Evolutionary conservation across 2,797 vertebrate genomes (phyloP), one percentile per base, ranked within the genome.

Genomic region (Geotrypetes seraphini): DNA sequence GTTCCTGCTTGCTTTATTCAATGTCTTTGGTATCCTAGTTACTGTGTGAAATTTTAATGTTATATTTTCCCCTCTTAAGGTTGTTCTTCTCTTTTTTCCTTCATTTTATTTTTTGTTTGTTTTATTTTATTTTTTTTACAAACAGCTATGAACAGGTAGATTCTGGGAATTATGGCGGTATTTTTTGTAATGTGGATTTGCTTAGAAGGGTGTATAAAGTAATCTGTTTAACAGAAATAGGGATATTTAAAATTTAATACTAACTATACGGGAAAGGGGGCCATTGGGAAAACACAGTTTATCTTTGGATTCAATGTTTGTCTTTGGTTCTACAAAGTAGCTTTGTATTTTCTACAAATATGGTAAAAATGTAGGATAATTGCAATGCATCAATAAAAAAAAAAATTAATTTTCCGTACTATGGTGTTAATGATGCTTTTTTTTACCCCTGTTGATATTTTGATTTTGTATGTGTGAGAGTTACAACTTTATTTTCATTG

Each of bases 311-410:
- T 86, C 77, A 81, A 77, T 84, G 83, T 86, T 82, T 81, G 83
- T 86, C 83, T 86, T 86, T 86, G 82, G 83, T 86, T 86, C 85
- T 86, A 85, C 82, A 86, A 86, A 86, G 83, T 86, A 86, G 82
- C 82, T 82, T 82, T 82, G 83, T 85, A 85, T 84, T 86, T 86
- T 86, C 81, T 86, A 86, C 76, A 84, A 84, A 81, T 79, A 80
- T 83, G 73, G 75, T 77, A 84, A 84, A 84, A 79, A 80, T 78
- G 81, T 85, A 84, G 81, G 85, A 75, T 77, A 84, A 78, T 71
- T 74, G 73, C 70, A 76, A 80, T 83, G 83, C 81, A 81, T 81
- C 81, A 84, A 86, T 86, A 84, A 86, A 85, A 76, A 85, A 76
- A 82, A 77, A 76, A 78, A n/a, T 78, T 80, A 82, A 81, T 83